These are phyloP conservation scores for Lanius collurio DNA, from an alignment of 2,113 vertebrate genomes.

Conservation along the genomic window DNA sequence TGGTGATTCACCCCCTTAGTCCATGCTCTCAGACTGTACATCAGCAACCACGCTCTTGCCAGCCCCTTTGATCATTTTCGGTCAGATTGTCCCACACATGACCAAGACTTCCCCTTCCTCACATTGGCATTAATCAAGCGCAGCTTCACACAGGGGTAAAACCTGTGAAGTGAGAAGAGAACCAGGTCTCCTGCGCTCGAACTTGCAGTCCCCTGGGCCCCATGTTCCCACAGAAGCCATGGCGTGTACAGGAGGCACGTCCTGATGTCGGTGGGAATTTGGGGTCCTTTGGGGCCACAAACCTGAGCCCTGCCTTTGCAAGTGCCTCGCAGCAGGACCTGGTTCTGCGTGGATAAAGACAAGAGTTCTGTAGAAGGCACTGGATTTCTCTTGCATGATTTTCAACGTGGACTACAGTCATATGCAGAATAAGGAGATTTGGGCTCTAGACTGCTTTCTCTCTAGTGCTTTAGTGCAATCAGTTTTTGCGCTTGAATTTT, in stretches of 20 bases:
- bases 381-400: conserved; percentile 73
- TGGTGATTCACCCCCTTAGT: conserved; percentile 48
- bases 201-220: not conserved
- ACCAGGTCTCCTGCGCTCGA: not conserved
- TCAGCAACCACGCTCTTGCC: conserved; percentile 6
- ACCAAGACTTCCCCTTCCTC: not conserved
- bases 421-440: conserved; percentile 59
- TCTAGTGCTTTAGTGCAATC: conserved; percentile 40
- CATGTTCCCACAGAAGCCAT: not conserved
- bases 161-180: conserved; percentile 34
- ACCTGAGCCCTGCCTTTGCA: conserved; percentile 32
- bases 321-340: conserved; percentile 59
- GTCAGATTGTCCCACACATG: conserved; percentile 20
- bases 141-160: conserved; percentile 32
- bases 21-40: conserved; percentile 18
- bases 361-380: conserved; percentile 81
- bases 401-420: conserved; percentile 57
- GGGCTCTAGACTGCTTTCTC: conserved; percentile 35
- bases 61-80: conserved; percentile 28
- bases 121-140: not conserved
- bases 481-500: conserved; percentile 12
- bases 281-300: not conserved
- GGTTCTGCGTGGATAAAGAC: conserved; percentile 71
- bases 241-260: not conserved
- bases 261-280: not conserved